Evolutionary conservation across 2,888 invertebrate species (phyloP).

Genomic region (Lithophane ornitopus): DNA sequence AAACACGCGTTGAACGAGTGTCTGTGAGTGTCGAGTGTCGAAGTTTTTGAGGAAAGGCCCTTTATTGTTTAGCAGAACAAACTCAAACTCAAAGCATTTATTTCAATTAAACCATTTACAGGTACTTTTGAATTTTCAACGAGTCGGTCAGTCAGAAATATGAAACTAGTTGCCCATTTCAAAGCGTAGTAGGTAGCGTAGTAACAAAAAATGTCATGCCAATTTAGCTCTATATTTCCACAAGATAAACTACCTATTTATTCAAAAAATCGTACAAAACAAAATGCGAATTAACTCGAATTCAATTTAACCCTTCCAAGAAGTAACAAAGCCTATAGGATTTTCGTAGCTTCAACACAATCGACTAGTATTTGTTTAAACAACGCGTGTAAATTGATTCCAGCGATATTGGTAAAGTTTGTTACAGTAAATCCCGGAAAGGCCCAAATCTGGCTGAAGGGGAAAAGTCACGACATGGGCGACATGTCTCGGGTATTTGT

Average conservation of each 20-base stretch:
- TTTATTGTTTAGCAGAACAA: background rate
- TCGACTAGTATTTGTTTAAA: slow-evolving; percentile 71
- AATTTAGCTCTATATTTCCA: background rate
- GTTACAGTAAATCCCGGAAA: slow-evolving; percentile 76
- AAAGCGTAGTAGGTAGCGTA: too few species aligned
- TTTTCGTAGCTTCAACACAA: slow-evolving; percentile 49
- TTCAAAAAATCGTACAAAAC: slow-evolving; percentile 2
- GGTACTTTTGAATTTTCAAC: too few species aligned
- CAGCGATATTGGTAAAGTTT: slow-evolving; percentile 84
- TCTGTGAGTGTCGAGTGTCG: too few species aligned
- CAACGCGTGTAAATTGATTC: slow-evolving; percentile 81
- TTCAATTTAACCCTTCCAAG: slow-evolving; percentile 34
- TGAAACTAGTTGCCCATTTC: too few species aligned
- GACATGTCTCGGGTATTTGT: slow-evolving; percentile 72
- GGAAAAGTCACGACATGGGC: slow-evolving; percentile 73
- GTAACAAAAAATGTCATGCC: background rate
- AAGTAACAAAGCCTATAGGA: slow-evolving; percentile 50
- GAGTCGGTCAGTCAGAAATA: too few species aligned
- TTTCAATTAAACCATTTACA: too few species aligned
- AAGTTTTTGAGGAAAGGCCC: too few species aligned
- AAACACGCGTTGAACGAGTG: too few species aligned
- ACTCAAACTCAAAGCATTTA: too few species aligned
- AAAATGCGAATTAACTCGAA: slow-evolving; percentile 6
- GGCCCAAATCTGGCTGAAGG: slow-evolving; percentile 69
- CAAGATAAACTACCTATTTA: background rate